These are phyloP conservation scores for Empis stercorea DNA, from an alignment of 2,888 invertebrate species.

Conservation along the genomic window DNA sequence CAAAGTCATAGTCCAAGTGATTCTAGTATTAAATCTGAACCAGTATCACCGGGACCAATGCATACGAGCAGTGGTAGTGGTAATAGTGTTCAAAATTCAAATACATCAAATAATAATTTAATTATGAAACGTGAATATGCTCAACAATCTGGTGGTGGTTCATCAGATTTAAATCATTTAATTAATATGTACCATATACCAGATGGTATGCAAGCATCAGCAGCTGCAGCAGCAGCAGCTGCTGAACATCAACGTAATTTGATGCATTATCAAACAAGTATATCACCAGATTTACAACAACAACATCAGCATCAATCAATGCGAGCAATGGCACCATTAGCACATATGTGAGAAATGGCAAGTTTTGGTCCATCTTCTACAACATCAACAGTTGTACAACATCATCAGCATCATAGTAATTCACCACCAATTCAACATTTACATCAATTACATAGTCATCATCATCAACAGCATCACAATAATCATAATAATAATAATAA, in stretches of 20 bases:
- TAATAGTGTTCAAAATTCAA: slow-evolving; percentile 12
- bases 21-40: slow-evolving; percentile 79
- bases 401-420: slow-evolving; percentile 12
- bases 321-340: slow-evolving; percentile 36
- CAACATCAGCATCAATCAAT: slow-evolving; percentile 34
- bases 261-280: slow-evolving; percentile 34
- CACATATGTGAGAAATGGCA: slow-evolving; percentile 39
- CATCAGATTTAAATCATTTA: slow-evolving; percentile 49
- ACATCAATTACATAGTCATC: slow-evolving; percentile 8
- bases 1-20: slow-evolving; percentile 74
- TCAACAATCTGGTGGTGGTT: slow-evolving; percentile 23
- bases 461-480: slow-evolving; percentile 7
- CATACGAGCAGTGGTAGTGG: slow-evolving; percentile 26
- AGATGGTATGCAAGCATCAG: slow-evolving; percentile 43
- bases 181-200: slow-evolving; percentile 56
- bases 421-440: slow-evolving; percentile 11
- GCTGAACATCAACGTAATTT: slow-evolving; percentile 30
- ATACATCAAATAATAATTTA: slow-evolving; percentile 25
- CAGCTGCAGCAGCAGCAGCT: slow-evolving; percentile 32
- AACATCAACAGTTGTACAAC: slow-evolving; percentile 13
- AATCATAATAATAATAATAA: too few species aligned
- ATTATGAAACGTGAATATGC: slow-evolving; percentile 60
- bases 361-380: slow-evolving; percentile 16
- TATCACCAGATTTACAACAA: slow-evolving; percentile 31
- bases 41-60: slow-evolving; percentile 64